These are phyloP conservation scores for Dione juno DNA, from an alignment of 2,888 invertebrate genomes.

Conservation along the genomic window DNA sequence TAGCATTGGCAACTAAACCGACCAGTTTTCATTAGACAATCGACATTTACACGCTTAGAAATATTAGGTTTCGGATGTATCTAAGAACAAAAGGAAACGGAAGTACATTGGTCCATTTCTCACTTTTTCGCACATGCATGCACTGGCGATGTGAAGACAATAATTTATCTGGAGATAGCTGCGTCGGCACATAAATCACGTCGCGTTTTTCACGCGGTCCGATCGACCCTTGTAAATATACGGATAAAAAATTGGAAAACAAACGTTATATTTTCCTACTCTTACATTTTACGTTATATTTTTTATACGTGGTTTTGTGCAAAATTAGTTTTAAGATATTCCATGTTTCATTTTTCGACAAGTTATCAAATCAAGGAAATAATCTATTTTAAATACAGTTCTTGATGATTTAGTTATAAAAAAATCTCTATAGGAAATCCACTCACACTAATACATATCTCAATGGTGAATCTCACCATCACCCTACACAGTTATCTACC, in stretches of 20 bases:
- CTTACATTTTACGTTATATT: neutral
- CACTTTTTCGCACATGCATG: slow-evolving; percentile 66
- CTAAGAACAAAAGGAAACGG: slow-evolving; percentile 34
- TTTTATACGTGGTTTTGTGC: no score
- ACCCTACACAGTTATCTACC: no score
- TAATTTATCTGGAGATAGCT: slow-evolving; percentile 74
- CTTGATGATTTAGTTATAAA: no score
- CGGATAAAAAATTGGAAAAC: slow-evolving; percentile 39
- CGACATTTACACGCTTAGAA: neutral
- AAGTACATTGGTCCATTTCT: slow-evolving; percentile 54
- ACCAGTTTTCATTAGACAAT: neutral
- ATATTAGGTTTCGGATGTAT: neutral
- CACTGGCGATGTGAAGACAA: slow-evolving; percentile 61
- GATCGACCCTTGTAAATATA: slow-evolving; percentile 51
- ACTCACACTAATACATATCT: no score
- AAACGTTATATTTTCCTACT: neutral
- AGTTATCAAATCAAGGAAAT: no score
- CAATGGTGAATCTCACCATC: no score
- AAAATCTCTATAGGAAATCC: no score
- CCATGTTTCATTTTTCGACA: no score
- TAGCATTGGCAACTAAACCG: neutral
- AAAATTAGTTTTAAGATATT: no score
- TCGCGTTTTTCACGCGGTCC: slow-evolving; percentile 64
- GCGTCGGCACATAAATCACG: slow-evolving; percentile 73
- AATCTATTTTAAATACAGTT: no score